A percentile compares a stretch with the other conserved stretches of the same genome.
Conservation (phyloP, 1,140 invertebrate genomes). For the Zaprionus capensis region DNA sequence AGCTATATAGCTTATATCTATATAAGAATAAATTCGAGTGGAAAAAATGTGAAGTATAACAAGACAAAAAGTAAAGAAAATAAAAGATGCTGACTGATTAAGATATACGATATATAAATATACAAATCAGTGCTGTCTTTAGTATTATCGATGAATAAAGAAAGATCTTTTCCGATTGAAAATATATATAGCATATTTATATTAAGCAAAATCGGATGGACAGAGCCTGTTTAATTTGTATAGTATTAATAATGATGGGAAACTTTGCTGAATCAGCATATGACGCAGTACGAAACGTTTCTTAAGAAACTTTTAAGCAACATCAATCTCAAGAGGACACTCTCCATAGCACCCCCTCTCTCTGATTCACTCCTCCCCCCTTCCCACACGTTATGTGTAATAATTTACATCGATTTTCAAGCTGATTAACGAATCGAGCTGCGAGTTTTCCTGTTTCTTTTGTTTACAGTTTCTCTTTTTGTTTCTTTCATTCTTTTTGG, state of each 20-base stretch:
- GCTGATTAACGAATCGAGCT: conserved; percentile 21
- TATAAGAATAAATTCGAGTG: too few relatives aligned
- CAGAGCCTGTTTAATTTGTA: background rate
- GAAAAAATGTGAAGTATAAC: too few relatives aligned
- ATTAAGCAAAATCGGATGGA: background rate
- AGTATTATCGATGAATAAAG: too few relatives aligned
- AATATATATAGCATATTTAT: too few relatives aligned
- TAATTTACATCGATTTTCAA: conserved; percentile 22
- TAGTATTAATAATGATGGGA: background rate
- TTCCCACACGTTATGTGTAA: background rate
- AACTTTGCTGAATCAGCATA: background rate
- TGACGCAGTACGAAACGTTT: background rate
- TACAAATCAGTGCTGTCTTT: too few relatives aligned
- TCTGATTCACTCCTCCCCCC: too few relatives aligned
- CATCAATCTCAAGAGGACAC: background rate
- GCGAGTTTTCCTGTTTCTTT: conserved; percentile 2
- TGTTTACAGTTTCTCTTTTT: background rate
- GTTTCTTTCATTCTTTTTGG: background rate
- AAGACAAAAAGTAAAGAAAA: too few relatives aligned
- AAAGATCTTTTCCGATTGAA: too few relatives aligned
- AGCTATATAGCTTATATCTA: background rate
- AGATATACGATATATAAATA: too few relatives aligned
- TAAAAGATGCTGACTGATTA: too few relatives aligned
- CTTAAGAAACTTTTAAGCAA: background rate
- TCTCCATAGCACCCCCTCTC: background rate